A percentile compares a stretch with the other conserved stretches of the same genome.
phyloP scores from a whole-genome alignment of 2,113 vertebrate species.

The Orcinus orca region DNA sequence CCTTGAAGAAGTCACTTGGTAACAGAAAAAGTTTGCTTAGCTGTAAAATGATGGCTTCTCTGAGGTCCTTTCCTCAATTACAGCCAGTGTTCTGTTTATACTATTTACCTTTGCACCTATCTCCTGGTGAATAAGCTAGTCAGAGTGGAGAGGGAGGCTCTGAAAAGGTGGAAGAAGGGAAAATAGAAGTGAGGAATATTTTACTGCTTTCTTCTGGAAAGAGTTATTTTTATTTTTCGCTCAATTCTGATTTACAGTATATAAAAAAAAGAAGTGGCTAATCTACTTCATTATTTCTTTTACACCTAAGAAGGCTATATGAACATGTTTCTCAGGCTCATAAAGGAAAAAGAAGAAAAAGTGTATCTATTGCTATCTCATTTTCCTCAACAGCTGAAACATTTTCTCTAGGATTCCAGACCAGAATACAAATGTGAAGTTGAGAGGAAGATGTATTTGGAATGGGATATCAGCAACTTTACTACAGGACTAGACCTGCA shows the following conservation, averaged over 20 bases:
- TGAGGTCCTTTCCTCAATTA: neutral
- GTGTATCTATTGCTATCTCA: neutral
- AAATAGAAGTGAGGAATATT: neutral
- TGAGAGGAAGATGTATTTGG: neutral
- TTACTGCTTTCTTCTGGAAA: neutral
- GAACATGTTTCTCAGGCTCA: neutral
- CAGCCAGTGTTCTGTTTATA: neutral
- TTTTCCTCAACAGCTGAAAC: neutral
- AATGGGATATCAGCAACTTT: neutral
- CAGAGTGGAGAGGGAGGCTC: neutral
- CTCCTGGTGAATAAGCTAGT: neutral
- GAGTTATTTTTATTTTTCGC: neutral
- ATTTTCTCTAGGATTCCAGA: slow-evolving; percentile 1
- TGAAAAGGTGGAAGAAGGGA: neutral
- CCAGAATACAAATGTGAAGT: neutral
- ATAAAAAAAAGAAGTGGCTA: neutral
- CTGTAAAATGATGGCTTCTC: neutral
- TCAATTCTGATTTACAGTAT: neutral
- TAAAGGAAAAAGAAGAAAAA: slow-evolving; percentile 40
- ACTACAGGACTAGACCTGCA: neutral
- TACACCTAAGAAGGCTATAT: neutral
- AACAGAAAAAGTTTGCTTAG: neutral
- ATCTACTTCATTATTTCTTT: slow-evolving; percentile 12
- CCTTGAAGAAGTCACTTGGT: neutral
- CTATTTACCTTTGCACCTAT: neutral